Conservation (phyloP, 2,888 invertebrate species). For the Polia nebulosa region DNA sequence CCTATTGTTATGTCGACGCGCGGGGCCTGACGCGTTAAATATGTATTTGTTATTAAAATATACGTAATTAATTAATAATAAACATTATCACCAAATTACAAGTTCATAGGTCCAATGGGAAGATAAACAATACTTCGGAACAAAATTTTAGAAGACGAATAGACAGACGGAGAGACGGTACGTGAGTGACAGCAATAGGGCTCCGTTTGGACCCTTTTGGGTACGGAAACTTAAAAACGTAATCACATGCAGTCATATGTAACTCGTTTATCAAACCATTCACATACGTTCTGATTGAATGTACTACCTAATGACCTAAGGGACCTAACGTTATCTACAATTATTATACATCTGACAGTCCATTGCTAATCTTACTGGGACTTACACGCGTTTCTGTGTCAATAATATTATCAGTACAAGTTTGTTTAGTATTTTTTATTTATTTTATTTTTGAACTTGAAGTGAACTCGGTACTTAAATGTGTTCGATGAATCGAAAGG, state of each 20-base stretch:
- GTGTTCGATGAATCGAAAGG: conserved; percentile 12
- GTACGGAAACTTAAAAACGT: too few species aligned
- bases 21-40: too few species aligned
- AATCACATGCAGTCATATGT: neutral
- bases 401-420: conserved; percentile 23
- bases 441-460: conserved; percentile 15
- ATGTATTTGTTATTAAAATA: too few species aligned
- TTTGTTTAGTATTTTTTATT: conserved; percentile 15
- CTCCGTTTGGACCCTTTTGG: too few species aligned
- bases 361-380: conserved; percentile 44
- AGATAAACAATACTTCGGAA: too few species aligned
- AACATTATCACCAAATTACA: too few species aligned
- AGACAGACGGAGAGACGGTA: too few species aligned
- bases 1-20: too few species aligned
- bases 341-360: conserved; percentile 49
- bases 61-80: too few species aligned
- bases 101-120: too few species aligned
- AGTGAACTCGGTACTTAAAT: conserved; percentile 9
- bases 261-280: conserved; percentile 55
- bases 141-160: too few species aligned
- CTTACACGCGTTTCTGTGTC: conserved; percentile 50
- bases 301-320: conserved; percentile 50
- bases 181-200: too few species aligned
- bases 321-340: conserved; percentile 44
- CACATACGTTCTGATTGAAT: conserved; percentile 66